A percentile compares a stretch with the other conserved stretches of the same genome.
These are phyloP conservation scores for Epinotia bilunana DNA, from an alignment of 2,888 invertebrate species.

Conservation along the genomic window DNA sequence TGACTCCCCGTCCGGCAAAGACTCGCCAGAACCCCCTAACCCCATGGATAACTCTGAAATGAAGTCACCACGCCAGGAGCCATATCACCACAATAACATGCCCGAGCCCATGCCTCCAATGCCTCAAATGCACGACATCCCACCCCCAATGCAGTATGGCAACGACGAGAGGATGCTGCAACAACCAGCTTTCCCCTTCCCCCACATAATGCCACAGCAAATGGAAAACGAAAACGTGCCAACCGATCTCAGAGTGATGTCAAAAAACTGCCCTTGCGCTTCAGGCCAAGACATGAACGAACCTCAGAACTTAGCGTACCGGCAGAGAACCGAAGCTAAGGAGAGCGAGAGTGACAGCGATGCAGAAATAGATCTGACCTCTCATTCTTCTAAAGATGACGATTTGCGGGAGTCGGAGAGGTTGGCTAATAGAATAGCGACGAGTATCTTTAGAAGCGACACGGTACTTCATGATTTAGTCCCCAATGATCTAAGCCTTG, in stretches of 20 bases:
- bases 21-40: slow-evolving; percentile 69
- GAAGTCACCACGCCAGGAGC: slow-evolving; percentile 71
- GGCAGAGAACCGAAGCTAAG: slow-evolving; percentile 63
- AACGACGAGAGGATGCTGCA: slow-evolving; percentile 73
- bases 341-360: slow-evolving; percentile 78
- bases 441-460: slow-evolving; percentile 76
- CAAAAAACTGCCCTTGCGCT: slow-evolving; percentile 71
- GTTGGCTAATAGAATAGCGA: slow-evolving; percentile 75
- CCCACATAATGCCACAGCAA: slow-evolving; percentile 67
- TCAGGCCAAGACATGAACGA: slow-evolving; percentile 60
- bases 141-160: slow-evolving; percentile 63
- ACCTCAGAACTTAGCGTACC: slow-evolving; percentile 75
- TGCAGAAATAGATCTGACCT: slow-evolving; percentile 80
- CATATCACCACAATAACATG: slow-evolving; percentile 67
- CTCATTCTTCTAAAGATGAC: slow-evolving; percentile 79
- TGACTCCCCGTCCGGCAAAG: slow-evolving; percentile 74
- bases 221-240: slow-evolving; percentile 72
- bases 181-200: slow-evolving; percentile 67
- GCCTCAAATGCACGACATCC: slow-evolving; percentile 64
- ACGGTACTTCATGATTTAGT: slow-evolving; percentile 77
- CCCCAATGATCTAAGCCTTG: slow-evolving; percentile 79
- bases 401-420: slow-evolving; percentile 76
- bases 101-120: slow-evolving; percentile 59
- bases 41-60: slow-evolving; percentile 67
- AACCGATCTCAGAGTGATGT: slow-evolving; percentile 73